Evolutionary conservation across 2,888 invertebrate species (phyloP).

Genomic region (Tromatobia lineatoria): DNA sequence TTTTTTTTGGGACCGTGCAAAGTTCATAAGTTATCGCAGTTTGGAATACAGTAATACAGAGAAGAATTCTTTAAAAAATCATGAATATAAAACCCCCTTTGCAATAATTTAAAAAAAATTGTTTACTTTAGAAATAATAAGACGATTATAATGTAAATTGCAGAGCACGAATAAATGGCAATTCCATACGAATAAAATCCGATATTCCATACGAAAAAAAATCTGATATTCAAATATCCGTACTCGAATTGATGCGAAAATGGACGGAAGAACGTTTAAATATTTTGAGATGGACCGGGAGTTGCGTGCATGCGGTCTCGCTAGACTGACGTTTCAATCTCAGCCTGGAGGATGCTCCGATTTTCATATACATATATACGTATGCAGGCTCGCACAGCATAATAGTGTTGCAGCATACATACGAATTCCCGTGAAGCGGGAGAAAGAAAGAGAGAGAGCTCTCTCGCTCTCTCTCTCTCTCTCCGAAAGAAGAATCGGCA

Average conservation of each 20-base stretch:
- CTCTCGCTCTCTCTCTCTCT: too few species aligned
- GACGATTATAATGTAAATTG: too few species aligned
- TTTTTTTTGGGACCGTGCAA: too few species aligned
- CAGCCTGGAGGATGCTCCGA: slow-evolving; percentile 70
- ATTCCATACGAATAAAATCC: too few species aligned
- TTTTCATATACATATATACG: slow-evolving; percentile 61
- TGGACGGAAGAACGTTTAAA: slow-evolving; percentile 25
- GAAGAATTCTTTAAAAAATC: too few species aligned
- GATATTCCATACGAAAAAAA: slow-evolving; percentile 1
- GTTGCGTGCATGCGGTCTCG: slow-evolving; percentile 57
- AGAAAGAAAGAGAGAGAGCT: slow-evolving; percentile 58
- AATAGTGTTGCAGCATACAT: slow-evolving; percentile 6
- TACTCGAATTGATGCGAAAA: not conserved
- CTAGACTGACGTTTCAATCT: slow-evolving; percentile 78
- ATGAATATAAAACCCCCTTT: too few species aligned
- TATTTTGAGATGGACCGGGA: slow-evolving; percentile 24
- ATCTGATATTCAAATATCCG: slow-evolving; percentile 23
- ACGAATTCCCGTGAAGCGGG: slow-evolving; percentile 39
- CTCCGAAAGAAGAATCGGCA: slow-evolving; percentile 34
- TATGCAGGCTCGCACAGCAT: slow-evolving; percentile 31
- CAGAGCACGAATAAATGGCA: not conserved
- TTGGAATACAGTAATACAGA: too few species aligned
- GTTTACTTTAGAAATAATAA: too few species aligned
- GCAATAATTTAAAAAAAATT: too few species aligned
- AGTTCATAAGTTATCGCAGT: too few species aligned